Evolutionary conservation across 1,140 invertebrate genomes (phyloP).

Genomic region (Cherax destructor): DNA sequence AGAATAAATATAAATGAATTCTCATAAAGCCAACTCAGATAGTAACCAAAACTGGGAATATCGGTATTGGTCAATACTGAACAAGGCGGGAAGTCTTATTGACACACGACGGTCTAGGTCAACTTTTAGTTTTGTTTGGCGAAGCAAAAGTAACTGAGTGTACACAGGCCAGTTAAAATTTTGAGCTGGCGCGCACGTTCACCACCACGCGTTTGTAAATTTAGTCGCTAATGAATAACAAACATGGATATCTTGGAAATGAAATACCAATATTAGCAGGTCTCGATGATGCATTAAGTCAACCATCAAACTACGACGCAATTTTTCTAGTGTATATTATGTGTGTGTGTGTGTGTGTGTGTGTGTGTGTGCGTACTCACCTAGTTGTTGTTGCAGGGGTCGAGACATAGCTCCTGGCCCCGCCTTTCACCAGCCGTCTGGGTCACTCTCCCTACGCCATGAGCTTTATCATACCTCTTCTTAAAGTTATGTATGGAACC

Average conservation of each 20-base stretch:
- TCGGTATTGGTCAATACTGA: too few species aligned
- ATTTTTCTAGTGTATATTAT: too few species aligned
- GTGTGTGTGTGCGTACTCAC: background rate
- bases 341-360: background rate
- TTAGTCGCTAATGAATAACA: constrained; percentile 5
- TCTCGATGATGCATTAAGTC: background rate
- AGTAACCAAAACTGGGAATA: too few species aligned
- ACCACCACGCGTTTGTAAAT: background rate
- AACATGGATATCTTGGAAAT: background rate
- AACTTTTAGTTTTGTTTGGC: background rate
- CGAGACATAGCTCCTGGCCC: too few species aligned
- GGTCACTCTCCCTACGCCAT: background rate
- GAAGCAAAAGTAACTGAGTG: background rate
- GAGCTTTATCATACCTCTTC: too few species aligned
- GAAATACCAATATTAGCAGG: background rate
- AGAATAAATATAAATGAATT: too few species aligned
- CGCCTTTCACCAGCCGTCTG: too few species aligned
- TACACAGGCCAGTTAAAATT: background rate
- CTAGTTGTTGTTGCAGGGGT: too few species aligned
- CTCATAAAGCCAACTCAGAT: too few species aligned
- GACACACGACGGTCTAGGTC: background rate
- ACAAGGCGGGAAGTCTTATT: too few species aligned
- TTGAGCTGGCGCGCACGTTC: background rate
- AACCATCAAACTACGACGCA: background rate
- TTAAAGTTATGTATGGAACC: too few species aligned